Conservation (phyloP, 2,797 vertebrate species). For the Enoplosus armatus region DNA sequence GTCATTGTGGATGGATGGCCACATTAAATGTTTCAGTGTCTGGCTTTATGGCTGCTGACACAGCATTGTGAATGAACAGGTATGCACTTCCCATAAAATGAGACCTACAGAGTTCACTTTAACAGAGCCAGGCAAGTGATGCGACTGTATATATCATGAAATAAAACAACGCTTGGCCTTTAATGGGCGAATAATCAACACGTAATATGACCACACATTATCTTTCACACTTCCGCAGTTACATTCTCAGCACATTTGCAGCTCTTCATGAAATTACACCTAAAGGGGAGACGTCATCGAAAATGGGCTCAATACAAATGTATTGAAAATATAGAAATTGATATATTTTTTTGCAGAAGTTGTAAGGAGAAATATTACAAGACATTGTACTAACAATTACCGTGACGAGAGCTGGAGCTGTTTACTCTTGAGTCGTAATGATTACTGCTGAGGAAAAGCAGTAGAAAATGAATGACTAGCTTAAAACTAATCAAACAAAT, state of each 20-base stretch:
- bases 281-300: not conserved
- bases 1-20: constrained; percentile 34
- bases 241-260: constrained; percentile 9
- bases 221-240: not conserved
- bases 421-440: not conserved
- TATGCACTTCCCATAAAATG: constrained; percentile 32
- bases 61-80: constrained; percentile 43
- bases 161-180: constrained; percentile 30
- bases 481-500: constrained; percentile 16
- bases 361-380: not conserved
- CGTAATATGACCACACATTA: constrained; percentile 6
- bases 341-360: constrained; percentile 14
- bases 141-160: not conserved
- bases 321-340: constrained; percentile 71
- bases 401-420: not conserved
- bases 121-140: not conserved
- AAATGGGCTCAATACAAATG: constrained; percentile 52
- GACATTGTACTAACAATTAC: constrained; percentile 2
- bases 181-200: constrained; percentile 39
- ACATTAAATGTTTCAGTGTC: constrained; percentile 49
- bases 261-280: constrained; percentile 17
- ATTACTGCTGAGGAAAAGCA: not conserved
- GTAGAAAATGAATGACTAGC: constrained; percentile 15
- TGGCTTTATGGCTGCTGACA: constrained; percentile 65
- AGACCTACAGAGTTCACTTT: constrained; percentile 28